phyloP scores from a whole-genome alignment of 1,140 invertebrate species.

The Brachionus rotundiformis region DNA sequence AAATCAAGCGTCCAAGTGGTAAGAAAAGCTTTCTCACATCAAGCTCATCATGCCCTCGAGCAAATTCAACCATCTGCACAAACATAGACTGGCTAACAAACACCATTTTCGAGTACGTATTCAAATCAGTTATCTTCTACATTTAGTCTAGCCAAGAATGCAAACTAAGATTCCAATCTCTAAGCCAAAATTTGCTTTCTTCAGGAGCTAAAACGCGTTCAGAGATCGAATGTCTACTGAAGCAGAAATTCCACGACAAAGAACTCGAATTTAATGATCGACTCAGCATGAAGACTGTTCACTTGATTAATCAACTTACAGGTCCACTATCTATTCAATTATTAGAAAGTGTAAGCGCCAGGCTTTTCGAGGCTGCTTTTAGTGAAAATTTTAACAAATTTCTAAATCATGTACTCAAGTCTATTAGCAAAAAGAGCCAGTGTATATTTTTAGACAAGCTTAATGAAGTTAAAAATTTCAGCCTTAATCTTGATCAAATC shows the following conservation, averaged over 20 bases:
- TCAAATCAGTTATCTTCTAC: not conserved
- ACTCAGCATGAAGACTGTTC: not conserved
- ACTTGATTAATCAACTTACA: not conserved
- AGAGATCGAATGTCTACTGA: not conserved
- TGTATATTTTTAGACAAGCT: slow-evolving; percentile 7
- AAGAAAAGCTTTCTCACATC: not conserved
- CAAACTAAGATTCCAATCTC: not conserved
- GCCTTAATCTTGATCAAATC: not conserved
- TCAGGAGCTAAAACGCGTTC: not conserved
- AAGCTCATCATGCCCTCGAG: not conserved
- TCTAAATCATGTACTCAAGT: slow-evolving; percentile 23
- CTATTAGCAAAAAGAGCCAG: not conserved
- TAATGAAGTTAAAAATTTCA: slow-evolving; percentile 1
- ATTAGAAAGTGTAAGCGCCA: not conserved
- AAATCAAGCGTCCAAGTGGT: not conserved
- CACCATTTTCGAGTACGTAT: not conserved
- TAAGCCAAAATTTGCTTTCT: not conserved
- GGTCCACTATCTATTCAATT: not conserved
- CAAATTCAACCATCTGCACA: not conserved
- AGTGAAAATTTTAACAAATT: slow-evolving; percentile 35
- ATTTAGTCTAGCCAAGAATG: not conserved
- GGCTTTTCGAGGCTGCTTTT: not conserved
- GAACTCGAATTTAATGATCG: not conserved
- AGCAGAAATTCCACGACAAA: not conserved
- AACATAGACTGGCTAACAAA: not conserved